phyloP scores from a whole-genome alignment of 2,113 vertebrate species.

The Nymphicus hollandicus region DNA sequence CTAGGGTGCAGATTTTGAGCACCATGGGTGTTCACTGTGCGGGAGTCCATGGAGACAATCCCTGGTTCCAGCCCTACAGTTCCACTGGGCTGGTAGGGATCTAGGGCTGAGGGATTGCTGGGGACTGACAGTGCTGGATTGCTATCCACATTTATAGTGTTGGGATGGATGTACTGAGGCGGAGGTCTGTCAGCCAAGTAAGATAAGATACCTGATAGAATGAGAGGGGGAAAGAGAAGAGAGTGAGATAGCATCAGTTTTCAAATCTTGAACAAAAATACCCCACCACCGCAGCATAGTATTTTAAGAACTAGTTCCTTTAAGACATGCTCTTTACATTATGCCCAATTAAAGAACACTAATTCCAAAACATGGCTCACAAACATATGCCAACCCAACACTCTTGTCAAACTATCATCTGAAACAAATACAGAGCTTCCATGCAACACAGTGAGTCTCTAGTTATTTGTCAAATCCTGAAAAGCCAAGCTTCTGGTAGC shows the following conservation, averaged over 20 bases:
- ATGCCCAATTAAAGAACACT: not conserved
- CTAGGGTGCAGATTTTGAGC: constrained; percentile 84
- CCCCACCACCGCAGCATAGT: rapidly evolving
- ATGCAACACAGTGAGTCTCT: not conserved
- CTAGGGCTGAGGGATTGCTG: constrained; percentile 85
- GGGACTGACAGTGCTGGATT: constrained; percentile 81
- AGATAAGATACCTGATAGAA: constrained; percentile 88
- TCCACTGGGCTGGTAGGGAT: constrained; percentile 87
- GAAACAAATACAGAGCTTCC: not conserved
- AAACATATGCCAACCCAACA: not conserved
- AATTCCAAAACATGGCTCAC: not conserved
- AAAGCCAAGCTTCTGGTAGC: not conserved
- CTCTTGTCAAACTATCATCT: not conserved
- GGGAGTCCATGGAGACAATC: constrained; percentile 90
- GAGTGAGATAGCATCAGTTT: not conserved
- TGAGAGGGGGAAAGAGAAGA: not conserved
- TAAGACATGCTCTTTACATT: not conserved
- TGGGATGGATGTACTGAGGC: constrained; percentile 97
- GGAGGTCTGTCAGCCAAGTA: constrained; percentile 97
- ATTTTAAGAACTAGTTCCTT: not conserved
- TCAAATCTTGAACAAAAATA: not conserved
- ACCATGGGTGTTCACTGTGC: constrained; percentile 83
- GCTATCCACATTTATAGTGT: constrained; percentile 90
- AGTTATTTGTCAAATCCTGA: not conserved
- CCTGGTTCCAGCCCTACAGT: constrained; percentile 87